A percentile compares a stretch with the other conserved stretches of the same genome.
These are phyloP conservation scores for Acronicta aceris DNA, from an alignment of 2,888 invertebrate species.

Conservation along the genomic window DNA sequence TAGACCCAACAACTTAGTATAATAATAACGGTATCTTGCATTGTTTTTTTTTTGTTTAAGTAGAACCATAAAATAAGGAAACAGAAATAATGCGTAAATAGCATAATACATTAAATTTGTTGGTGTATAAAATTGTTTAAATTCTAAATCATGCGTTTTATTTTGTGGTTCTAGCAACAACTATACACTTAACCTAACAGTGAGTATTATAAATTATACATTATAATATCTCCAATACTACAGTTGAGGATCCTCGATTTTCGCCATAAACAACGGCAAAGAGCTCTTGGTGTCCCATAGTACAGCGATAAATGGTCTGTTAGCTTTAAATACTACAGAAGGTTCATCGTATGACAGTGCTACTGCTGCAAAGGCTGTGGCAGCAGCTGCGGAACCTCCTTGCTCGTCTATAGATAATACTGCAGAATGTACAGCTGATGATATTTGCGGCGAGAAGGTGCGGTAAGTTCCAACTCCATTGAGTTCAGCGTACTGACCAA, in stretches of 20 bases:
- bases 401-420: slow-evolving; percentile 86
- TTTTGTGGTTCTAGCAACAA: background rate
- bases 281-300: slow-evolving; percentile 82
- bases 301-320: slow-evolving; percentile 86
- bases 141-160: background rate
- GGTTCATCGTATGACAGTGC: slow-evolving; percentile 83
- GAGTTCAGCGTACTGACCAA: slow-evolving; percentile 75
- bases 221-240: slow-evolving; percentile 39
- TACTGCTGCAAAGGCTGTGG: slow-evolving; percentile 80
- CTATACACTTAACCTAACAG: slow-evolving; percentile 6
- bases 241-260: slow-evolving; percentile 79
- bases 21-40: slow-evolving; percentile 12
- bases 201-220: slow-evolving; percentile 44
- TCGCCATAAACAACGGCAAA: slow-evolving; percentile 85
- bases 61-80: no score
- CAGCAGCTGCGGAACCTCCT: slow-evolving; percentile 85
- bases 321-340: slow-evolving; percentile 71
- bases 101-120: no score
- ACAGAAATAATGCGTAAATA: no score
- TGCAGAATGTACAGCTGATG: slow-evolving; percentile 85
- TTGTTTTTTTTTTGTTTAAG: no score
- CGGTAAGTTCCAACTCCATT: slow-evolving; percentile 69
- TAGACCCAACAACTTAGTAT: slow-evolving; percentile 49
- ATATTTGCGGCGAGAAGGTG: slow-evolving; percentile 71
- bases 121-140: no score